Conservation (phyloP, 1,140 invertebrate genomes). For the Orchestia grillus region DNA sequence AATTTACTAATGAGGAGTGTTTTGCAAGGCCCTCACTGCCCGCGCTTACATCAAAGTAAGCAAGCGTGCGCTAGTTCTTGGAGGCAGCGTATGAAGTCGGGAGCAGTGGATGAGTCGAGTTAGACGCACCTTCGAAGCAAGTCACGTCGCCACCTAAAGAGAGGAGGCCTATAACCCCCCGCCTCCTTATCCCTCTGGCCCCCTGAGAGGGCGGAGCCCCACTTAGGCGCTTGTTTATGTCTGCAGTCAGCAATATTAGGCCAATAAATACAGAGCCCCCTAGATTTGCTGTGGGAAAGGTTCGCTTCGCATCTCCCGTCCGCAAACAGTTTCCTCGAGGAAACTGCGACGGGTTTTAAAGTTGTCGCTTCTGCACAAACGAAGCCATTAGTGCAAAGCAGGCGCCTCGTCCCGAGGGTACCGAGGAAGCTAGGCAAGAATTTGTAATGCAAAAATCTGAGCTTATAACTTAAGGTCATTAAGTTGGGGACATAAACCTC, state of each 20-base stretch:
- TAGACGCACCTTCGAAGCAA: conserved; percentile 28
- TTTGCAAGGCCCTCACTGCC: background rate
- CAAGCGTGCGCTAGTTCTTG: background rate
- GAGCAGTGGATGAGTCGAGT: conserved; percentile 11
- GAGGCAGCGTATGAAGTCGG: conserved; percentile 20
- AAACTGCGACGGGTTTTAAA: conserved; percentile 21
- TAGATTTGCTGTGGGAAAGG: conserved; percentile 53
- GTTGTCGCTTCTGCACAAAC: conserved; percentile 44
- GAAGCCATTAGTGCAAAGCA: conserved; percentile 26
- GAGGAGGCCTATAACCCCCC: conserved; percentile 6
- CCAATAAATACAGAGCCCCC: conserved; percentile 51
- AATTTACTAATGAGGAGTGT: background rate
- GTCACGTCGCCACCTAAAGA: conserved; percentile 51
- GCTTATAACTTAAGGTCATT: background rate
- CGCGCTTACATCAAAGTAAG: background rate
- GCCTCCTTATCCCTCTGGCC: background rate
- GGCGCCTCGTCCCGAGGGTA: background rate
- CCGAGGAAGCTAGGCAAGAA: background rate
- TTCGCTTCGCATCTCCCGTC: conserved; percentile 38
- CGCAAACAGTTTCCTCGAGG: conserved; percentile 53
- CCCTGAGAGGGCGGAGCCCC: conserved; percentile 19
- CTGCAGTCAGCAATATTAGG: conserved; percentile 55
- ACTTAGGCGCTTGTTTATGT: conserved; percentile 55
- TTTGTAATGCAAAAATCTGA: background rate
- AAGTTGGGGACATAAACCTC: background rate